A percentile compares a stretch with the other conserved stretches of the same genome.
These are phyloP conservation scores for Centroberyx gerrardi DNA, from an alignment of 2,797 vertebrate species.

Conservation along the genomic window DNA sequence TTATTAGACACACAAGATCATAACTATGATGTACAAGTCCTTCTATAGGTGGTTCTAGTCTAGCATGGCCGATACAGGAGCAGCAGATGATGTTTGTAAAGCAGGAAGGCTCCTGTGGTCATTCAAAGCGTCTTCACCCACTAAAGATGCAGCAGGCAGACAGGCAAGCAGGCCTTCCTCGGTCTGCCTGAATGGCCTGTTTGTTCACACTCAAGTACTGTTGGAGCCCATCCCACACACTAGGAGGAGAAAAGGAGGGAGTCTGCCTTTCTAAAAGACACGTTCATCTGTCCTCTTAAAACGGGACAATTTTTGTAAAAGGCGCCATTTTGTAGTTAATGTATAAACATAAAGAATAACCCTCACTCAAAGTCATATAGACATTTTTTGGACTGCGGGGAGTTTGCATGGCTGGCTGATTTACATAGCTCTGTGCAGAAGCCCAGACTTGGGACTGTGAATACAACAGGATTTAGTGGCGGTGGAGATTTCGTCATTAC, in stretches of 20 bases:
- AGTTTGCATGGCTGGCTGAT: slow-evolving; percentile 45
- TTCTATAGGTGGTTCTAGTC: slow-evolving; percentile 40
- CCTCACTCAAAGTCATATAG: slow-evolving; percentile 50
- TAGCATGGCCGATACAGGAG: slow-evolving; percentile 56
- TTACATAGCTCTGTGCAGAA: slow-evolving; percentile 58
- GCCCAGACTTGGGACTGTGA: slow-evolving; percentile 34
- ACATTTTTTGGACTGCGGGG: slow-evolving; percentile 32
- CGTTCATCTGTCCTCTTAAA: slow-evolving; percentile 84
- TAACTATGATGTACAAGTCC: slow-evolving; percentile 24
- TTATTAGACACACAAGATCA: slow-evolving; percentile 45
- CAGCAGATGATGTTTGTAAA: slow-evolving; percentile 54
- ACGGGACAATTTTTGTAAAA: slow-evolving; percentile 80
- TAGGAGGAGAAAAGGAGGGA: slow-evolving; percentile 74
- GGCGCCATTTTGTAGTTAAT: slow-evolving; percentile 69
- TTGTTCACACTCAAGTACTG: slow-evolving; percentile 81
- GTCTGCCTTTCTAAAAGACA: slow-evolving; percentile 88
- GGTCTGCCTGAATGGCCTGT: slow-evolving; percentile 77
- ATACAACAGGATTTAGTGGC: slow-evolving; percentile 31
- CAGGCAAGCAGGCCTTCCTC: slow-evolving; percentile 63
- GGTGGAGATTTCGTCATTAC: slow-evolving; percentile 25
- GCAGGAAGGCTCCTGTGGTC: slow-evolving; percentile 61
- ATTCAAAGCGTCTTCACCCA: slow-evolving; percentile 63
- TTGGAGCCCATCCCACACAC: slow-evolving; percentile 76
- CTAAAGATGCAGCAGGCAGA: slow-evolving; percentile 75
- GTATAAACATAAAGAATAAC: slow-evolving; percentile 72